Evolutionary conservation across 2,113 vertebrate genomes (phyloP), one percentile per base, ranked within the genome.

Genomic region (Pangasianodon hypophthalmus): DNA sequence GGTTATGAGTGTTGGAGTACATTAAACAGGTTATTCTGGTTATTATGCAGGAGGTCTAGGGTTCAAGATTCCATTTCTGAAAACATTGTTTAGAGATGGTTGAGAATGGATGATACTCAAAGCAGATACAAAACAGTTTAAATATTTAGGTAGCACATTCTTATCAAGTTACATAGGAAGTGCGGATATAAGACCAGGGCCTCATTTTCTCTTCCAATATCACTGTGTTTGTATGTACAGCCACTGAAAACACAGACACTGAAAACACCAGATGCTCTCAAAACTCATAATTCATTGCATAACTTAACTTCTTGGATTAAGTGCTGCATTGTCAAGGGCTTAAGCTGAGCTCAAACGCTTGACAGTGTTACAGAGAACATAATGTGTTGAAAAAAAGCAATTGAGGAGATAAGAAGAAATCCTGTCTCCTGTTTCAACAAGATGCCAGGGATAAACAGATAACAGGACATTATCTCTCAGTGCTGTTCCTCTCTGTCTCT

Each of bases 371-470:
- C 58, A 44, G 85, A 92, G 88, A 87, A 82, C 86, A 87, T 90
- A 87, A 89, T 77, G 84, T 92, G 89, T 90, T 79, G 52, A 85
- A 82, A 18, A 8, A 24, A 75, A 80, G 89, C 89, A 92, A 90
- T 87, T 87, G 79, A 84, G 80, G 67, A 92, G 91, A 92, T 92
- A 92, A 91, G 91, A 85, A 85, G 89, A 87, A 90, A 89, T 85
- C 89, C 89, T 88, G 84, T 90, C 89, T 92, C 91, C 84, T 79
- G 84, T 90, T 92, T 92, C 89, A 90, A 89, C 64, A 46, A 91
- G 91, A 91, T 91, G 91, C 89, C 87, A 73, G 89, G 84, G 89
- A 92, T 92, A 87, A 90, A 60, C 87, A 89, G 89, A 92, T 92
- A 92, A 90, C 84, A 90, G 64, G 83, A 71, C 87, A 92, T 90